Base-by-base conservation (phyloP, 35 echinoderm and acorn worm genomes). In the Eucidaris tribuloides region DNA sequence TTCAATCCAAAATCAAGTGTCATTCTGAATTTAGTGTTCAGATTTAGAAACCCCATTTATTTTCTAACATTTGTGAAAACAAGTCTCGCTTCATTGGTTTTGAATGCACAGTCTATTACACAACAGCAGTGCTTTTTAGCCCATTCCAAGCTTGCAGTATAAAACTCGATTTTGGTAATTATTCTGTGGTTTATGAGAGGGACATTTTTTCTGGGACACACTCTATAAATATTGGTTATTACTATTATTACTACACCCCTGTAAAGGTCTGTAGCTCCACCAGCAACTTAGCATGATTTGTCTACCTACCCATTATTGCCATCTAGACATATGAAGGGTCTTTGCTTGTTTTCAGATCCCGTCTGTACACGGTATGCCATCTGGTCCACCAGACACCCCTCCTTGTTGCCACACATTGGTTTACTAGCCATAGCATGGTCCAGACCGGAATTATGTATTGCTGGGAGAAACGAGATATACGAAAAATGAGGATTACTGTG, bases 281-380 rank as follows among this genome's bases (percentile, higher is more conserved):
- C n/a, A n/a, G n/a, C n/a, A n/a, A n/a, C n/a, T 52, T 11, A 52
- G 48, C n/a, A 52, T 11, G 48, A 52, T 52, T 9, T 52, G 9
- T 11, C 25, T 32, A 68, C 66, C 44, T 40, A 74, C 68, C 41
- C 41, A 41, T 74, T 24, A 36, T 74, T 40, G 25, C 37, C 68
- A 20, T 74, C 68, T 4, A 74, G 35, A 22, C 68, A 74, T 40
- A 74, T 74, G 14, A 42, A 11, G 25, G 68, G 68, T 41, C 68
- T 38, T 33, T 74, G 68, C 37, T 74, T 74, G 40, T 74, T 74
- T 40, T 74, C 35, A 25, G 44, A 74, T 24, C 68, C 68, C 6
- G 34, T 74, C 40, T 74, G 34, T 74, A 74, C 44, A 33, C 37
- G 29, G 68, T 74, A 74, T 2, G 68, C 68, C 38, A 74, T 42